Conservation (phyloP, 2,113 vertebrate species). For the Lutjanus erythropterus region DNA sequence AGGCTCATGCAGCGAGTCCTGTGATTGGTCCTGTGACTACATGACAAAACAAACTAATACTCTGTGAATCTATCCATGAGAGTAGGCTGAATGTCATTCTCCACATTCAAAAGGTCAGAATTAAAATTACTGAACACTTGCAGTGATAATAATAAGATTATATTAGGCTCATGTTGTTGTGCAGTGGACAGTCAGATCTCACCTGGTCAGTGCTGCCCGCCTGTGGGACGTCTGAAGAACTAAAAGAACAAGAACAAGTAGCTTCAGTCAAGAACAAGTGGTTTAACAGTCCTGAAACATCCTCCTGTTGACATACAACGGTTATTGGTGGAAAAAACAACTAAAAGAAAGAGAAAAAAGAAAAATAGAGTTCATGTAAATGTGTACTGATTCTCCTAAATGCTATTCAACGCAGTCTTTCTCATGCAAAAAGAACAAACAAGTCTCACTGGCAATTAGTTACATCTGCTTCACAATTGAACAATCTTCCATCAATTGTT, state of each 20-base stretch:
- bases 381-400: no score
- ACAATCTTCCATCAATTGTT: not conserved
- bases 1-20: not conserved
- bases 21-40: constrained; percentile 3
- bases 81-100: no score
- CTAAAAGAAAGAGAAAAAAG: not conserved
- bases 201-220: constrained; percentile 82
- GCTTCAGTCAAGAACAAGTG: not conserved
- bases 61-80: no score
- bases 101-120: not conserved
- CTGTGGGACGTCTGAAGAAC: constrained; percentile 80
- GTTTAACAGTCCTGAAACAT: not conserved
- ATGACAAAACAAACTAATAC: not conserved
- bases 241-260: constrained; percentile 72
- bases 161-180: not conserved
- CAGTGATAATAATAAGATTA: not conserved
- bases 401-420: not conserved
- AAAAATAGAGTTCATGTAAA: not conserved
- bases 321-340: not conserved
- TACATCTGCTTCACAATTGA: not conserved
- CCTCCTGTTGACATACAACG: no score
- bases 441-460: not conserved
- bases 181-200: constrained; percentile 13
- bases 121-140: not conserved
- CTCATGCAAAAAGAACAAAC: not conserved